Evolutionary conservation across 1,140 invertebrate genomes (phyloP), one percentile per base, ranked within the genome.

Genomic region (Temnothorax curvispinosus): DNA sequence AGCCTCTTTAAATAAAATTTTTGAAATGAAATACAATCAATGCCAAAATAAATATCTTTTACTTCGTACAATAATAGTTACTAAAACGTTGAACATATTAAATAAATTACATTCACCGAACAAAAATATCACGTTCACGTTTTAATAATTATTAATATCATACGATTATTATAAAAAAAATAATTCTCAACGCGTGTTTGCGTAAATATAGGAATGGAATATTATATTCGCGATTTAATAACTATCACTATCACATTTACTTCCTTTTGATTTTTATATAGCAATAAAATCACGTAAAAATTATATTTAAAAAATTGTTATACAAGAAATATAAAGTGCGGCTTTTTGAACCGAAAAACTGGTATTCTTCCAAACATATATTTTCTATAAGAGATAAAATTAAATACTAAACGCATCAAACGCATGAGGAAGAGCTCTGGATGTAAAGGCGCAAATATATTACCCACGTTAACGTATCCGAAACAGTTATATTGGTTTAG

Each of bases 401-500:
- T 11, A 62, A 47, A 35, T 44, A 27, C 64, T 62, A 35, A 38
- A 50, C 9, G 54, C 18, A n/a, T 64, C 2, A 38, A 52, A 69
- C 4, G 18, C n/a, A 18, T 27, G 5, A 82, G 21, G 41, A 50
- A 64, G 50, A 69, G 47, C 8, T 38, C 8, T 71, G 67, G 52
- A 56, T 44, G 41, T 38, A 65, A 52, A 80, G 62, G 47, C 47
- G 21, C 9, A 81, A 71, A 71, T 69, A 69, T 50, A 41, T 32
- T 65, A 78, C n/a, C 60, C 69, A 15, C 38, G 58, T 86, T 44
- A 86, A 85, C 8, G 54, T 32, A 35, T 91, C 76, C 85, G 89
- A 93, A 91, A 90, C 88, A 92, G 58, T 91, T 92, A 89, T 88
- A 94, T 93, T 92, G 89, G 87, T 94, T 95, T 94, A 94, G 93